Base-by-base conservation (phyloP, 2,888 invertebrate species). In the Chrysolina haemoptera region DNA sequence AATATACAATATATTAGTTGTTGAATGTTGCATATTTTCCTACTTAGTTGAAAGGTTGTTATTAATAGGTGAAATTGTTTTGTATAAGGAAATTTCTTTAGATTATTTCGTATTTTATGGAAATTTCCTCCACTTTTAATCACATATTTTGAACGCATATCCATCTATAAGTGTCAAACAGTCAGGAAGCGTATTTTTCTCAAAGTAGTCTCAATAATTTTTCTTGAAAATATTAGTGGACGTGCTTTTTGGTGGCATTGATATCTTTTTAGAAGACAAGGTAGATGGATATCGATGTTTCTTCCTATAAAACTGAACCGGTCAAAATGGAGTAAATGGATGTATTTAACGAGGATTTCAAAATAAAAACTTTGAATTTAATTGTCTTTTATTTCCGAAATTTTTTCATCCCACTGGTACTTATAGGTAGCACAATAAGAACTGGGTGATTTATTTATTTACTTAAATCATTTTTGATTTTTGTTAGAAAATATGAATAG, bases 21-120 rank as follows among this genome's bases (percentile, higher is more conserved):
- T 66, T 66, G 66, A 18, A 66, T 66, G 48, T 50, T 66, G 46
- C 10, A 27, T 66, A 50, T 50, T 66, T 66, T 14, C 48, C n/a
- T 48, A 65, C 46, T 65, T 4, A 48, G 3, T 50, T 50, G 50
- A 22, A 35, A 50, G 0, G 35, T 66, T 50, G 66, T 50, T 66
- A 12, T 35, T 66, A 3, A 6, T 35, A 50, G 6, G 14, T 48
- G 22, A 11, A 50, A 16, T 11, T 66, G 50, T 66, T 66, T 50
- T 66, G 27, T 66, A 50, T 50, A 16, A 46, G 35, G 65, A 22
- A 22, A 27, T 48, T 65, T 65, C 14, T 50, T 66, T 46, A 16
- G 48, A 46, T 20, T 1, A 53, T 20, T 66, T 20, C 6, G 48
- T 64, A 20, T 64, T 46, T 12, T n/a, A 59, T 59, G 22, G 18